Conservation (phyloP, 2,113 vertebrate species). For the Mesocricetus auratus region DNA sequence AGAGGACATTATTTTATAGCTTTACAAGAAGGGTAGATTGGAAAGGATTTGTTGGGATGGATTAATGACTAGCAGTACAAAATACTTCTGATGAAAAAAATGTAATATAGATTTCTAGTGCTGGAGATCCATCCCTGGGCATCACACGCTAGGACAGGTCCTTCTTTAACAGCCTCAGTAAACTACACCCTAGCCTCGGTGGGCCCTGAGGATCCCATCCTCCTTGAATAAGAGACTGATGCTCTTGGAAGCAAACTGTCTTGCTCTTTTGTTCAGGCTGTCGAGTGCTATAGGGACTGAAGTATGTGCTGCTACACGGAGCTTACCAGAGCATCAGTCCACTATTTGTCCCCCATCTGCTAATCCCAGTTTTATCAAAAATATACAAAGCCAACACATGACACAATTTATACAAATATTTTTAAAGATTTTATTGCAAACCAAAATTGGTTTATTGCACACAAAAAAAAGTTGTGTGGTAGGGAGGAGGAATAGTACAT, state of each 20-base stretch:
- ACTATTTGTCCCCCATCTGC: neutral
- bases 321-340: neutral
- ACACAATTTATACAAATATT: slow-evolving; percentile 81
- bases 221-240: neutral
- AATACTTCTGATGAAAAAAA: neutral
- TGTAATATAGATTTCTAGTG: neutral
- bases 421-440: slow-evolving; percentile 97
- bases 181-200: neutral
- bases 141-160: neutral
- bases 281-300: neutral
- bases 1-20: slow-evolving; percentile 15
- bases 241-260: neutral
- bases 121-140: neutral
- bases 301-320: neutral
- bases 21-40: neutral
- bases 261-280: neutral
- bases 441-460: slow-evolving; percentile 93
- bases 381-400: slow-evolving; percentile 51
- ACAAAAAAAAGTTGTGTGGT: slow-evolving; percentile 84
- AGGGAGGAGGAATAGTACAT: slow-evolving; percentile 88
- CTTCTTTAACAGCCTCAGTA: neutral
- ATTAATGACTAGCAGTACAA: slow-evolving; percentile 7
- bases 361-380: neutral
- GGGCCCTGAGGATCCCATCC: neutral
- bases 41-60: slow-evolving; percentile 10